phyloP scores from a whole-genome alignment of 1,140 invertebrate species.

The Diprion similis region DNA sequence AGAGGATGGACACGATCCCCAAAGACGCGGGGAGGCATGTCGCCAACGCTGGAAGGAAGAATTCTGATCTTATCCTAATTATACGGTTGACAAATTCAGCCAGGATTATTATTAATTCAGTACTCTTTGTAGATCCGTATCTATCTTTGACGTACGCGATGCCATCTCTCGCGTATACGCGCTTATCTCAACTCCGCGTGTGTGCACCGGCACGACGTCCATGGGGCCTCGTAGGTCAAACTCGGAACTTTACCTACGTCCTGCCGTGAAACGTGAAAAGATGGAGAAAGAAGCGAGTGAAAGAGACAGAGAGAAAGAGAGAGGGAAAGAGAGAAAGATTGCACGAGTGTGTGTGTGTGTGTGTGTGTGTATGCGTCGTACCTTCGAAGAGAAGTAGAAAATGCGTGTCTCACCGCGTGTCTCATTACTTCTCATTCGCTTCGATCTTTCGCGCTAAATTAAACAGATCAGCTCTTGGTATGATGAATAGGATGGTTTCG shows the following conservation, averaged over 20 bases:
- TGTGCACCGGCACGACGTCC: background rate
- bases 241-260: too few relatives aligned
- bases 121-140: conserved; percentile 2
- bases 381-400: too few relatives aligned
- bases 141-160: conserved; percentile 7
- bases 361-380: too few relatives aligned
- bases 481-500: too few relatives aligned
- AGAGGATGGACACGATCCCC: too few relatives aligned
- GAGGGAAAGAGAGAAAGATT: background rate
- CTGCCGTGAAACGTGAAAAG: background rate
- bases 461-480: too few relatives aligned
- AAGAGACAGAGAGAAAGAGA: background rate
- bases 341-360: too few relatives aligned
- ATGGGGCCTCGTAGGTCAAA: background rate
- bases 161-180: background rate
- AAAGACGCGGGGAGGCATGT: background rate
- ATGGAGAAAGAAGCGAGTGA: background rate
- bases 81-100: conserved; percentile 7
- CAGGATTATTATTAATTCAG: background rate
- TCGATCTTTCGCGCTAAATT: too few relatives aligned
- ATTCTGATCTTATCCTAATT: conserved; percentile 8
- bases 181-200: background rate
- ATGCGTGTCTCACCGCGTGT: too few relatives aligned
- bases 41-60: background rate
- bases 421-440: too few relatives aligned